Evolutionary conservation across 92 coral and sea anemone species (phyloP).

Genomic region (Epizoanthus rinbou): DNA sequence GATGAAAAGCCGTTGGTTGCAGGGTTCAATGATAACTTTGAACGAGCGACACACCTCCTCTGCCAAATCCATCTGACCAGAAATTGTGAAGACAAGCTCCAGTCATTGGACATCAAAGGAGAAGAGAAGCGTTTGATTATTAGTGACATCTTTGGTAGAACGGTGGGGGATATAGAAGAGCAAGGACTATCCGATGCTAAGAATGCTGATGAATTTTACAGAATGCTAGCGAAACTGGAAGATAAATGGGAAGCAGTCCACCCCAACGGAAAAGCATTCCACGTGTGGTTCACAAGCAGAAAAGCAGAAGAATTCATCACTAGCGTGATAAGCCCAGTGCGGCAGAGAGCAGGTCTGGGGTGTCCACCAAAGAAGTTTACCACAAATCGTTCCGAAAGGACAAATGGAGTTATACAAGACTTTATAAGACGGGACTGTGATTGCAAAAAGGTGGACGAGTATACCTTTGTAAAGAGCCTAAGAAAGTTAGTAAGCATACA

Average conservation of each 20-base stretch:
- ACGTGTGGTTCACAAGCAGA: conserved; percentile 49
- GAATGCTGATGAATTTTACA: conserved; percentile 39
- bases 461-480: conserved; percentile 11
- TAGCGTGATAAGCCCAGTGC: conserved; percentile 55
- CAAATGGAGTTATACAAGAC: conserved; percentile 58
- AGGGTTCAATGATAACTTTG: not conserved
- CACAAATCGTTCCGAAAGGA: conserved; percentile 56
- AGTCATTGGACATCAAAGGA: conserved; percentile 9
- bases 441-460: conserved; percentile 19
- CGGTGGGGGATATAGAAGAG: not conserved
- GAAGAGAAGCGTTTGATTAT: not conserved
- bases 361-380: conserved; percentile 61
- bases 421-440: conserved; percentile 50
- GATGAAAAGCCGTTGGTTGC: conserved; percentile 17
- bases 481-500: conserved; percentile 31
- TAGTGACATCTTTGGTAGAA: conserved; percentile 43
- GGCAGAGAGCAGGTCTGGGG: conserved; percentile 58
- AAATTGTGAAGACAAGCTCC: conserved; percentile 8
- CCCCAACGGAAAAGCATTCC: conserved; percentile 50
- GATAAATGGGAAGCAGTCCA: conserved; percentile 51
- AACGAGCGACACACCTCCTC: not conserved
- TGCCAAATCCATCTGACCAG: not conserved
- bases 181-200: conserved; percentile 45
- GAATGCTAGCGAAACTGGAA: conserved; percentile 36
- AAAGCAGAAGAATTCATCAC: conserved; percentile 32